phyloP scores from a whole-genome alignment of 2,888 invertebrate species.

The Oxycera nigricornis region DNA sequence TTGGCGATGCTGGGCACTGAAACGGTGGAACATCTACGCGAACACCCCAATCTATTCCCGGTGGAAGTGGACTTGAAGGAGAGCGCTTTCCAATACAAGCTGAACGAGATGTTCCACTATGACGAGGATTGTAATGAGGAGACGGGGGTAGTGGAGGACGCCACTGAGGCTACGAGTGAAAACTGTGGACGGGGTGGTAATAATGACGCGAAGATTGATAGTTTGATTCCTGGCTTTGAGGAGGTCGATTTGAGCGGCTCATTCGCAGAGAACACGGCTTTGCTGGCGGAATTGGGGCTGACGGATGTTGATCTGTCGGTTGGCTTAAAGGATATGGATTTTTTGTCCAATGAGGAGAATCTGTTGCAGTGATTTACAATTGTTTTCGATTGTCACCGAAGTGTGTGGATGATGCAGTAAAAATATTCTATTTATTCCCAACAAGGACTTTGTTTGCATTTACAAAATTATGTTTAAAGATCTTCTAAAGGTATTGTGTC shows the following conservation, averaged over 20 bases:
- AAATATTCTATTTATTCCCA: too few species aligned
- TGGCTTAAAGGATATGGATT: background rate
- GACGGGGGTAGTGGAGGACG: constrained; percentile 44
- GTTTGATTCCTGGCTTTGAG: constrained; percentile 35
- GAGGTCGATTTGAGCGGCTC: constrained; percentile 23
- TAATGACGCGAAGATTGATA: constrained; percentile 40
- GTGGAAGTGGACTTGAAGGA: constrained; percentile 95
- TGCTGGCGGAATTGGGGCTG: constrained; percentile 67
- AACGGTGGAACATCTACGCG: constrained; percentile 77
- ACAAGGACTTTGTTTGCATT: too few species aligned
- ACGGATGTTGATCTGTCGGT: constrained; percentile 62
- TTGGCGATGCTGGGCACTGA: constrained; percentile 75
- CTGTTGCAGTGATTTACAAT: background rate
- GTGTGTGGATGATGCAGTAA: too few species aligned
- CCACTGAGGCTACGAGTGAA: constrained; percentile 37
- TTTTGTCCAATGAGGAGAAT: background rate
- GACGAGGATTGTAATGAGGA: constrained; percentile 45
- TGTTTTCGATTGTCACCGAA: too few species aligned
- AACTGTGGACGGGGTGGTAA: background rate
- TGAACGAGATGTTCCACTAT: constrained; percentile 62
- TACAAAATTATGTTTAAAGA: too few species aligned
- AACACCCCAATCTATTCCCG: constrained; percentile 82
- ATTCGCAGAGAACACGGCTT: constrained; percentile 17
- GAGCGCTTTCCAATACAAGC: constrained; percentile 90
- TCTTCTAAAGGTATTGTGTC: too few species aligned